Base-by-base conservation (phyloP, 1,140 invertebrate genomes). In the Euschistus heros region DNA sequence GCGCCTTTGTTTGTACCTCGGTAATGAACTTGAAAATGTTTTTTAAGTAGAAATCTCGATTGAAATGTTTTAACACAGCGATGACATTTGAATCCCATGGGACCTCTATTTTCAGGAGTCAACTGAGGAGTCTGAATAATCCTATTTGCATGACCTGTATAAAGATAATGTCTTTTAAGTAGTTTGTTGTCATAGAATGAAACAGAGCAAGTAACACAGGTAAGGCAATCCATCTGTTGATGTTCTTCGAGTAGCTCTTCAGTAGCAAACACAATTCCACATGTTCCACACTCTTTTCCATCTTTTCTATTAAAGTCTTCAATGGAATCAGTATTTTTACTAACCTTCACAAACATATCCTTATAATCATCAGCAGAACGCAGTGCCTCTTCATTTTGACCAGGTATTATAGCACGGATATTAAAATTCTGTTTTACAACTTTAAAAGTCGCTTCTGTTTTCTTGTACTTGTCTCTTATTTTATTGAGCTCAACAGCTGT, bases 371-470 rank as follows among this genome's bases (percentile, higher is more conserved):
- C 63, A 33, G 14, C 59, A 46, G 30, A 55, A 26, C 42, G 24
- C 3, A 61, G 33, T 10, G 46, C 63, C 42, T 68, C 63, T 14
- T 60, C 61, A 37, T 62, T 65, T 42, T 67, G 66, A 17, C 52
- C 59, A 18, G 63, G 55, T 10, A 68, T 42, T 46, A 59, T 62
- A 4, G 67, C 67, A 30, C 46, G 17, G 17, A 68, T 68, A 24
- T 30, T 27, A 47, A 68, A 68, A 27, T 65, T 68, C 37, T 68
- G 67, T 46, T 68, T 68, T 18, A 68, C 63, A n/a, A 68, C 67
- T 61, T 68, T 68, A 61, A 68, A 68, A 55, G 67, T 68, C 27
- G 57, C 37, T 68, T 68, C 67, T 13, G 63, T 68, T 52, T 65
- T 60, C 24, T 57, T 65, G 13, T 24, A 57, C 63, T 68, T 68